Conservation (phyloP, 2,888 invertebrate genomes). For the Atethmia centrago region DNA sequence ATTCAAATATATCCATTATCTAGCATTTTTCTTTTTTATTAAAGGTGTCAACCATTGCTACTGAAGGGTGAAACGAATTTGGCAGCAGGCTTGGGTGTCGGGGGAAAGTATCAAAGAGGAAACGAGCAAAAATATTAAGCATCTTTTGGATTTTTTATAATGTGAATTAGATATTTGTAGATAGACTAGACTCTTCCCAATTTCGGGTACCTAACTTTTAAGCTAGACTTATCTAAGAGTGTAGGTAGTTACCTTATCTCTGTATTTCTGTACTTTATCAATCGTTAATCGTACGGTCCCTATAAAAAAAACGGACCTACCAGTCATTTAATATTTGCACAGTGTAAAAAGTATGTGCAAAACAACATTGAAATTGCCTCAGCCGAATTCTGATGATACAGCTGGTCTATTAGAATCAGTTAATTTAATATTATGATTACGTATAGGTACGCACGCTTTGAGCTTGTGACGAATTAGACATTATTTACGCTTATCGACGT, state of each 20-base stretch:
- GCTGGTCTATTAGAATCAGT: constrained; percentile 55
- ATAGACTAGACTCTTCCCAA: not conserved
- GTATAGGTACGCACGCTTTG: not conserved
- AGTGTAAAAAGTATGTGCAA: constrained; percentile 28
- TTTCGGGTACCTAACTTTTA: not conserved
- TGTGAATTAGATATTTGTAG: not conserved
- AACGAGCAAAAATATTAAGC: too few species aligned
- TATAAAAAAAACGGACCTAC: constrained; percentile 15
- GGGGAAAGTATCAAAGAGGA: too few species aligned
- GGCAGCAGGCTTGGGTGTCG: too few species aligned
- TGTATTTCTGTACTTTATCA: constrained; percentile 24
- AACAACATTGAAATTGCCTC: constrained; percentile 61
- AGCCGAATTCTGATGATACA: constrained; percentile 65
- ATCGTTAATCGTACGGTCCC: not conserved
- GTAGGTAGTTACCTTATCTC: constrained; percentile 4
- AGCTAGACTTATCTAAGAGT: not conserved
- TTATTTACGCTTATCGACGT: constrained; percentile 31
- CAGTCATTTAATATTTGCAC: constrained; percentile 13
- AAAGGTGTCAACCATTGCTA: not conserved
- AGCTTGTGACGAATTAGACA: constrained; percentile 37
- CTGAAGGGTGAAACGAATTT: not conserved
- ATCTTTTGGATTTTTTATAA: too few species aligned
- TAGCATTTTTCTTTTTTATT: not conserved
- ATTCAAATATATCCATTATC: not conserved
- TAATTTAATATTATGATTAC: constrained; percentile 37